Conservation (phyloP, 2,888 invertebrate species). For the Mesoligia furuncula region DNA sequence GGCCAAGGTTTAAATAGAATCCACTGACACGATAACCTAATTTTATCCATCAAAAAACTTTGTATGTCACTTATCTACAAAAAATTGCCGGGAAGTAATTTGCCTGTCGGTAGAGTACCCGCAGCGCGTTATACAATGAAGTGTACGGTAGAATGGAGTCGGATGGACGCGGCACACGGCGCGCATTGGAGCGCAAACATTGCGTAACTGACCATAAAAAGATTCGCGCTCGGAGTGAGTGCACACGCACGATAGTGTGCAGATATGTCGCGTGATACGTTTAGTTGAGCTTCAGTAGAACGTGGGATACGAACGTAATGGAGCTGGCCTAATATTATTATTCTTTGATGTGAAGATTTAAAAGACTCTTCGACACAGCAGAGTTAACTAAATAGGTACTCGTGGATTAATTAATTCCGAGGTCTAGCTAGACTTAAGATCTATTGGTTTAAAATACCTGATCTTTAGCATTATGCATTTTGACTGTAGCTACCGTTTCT, state of each 20-base stretch:
- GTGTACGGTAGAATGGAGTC: constrained; percentile 45
- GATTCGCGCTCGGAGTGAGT: constrained; percentile 61
- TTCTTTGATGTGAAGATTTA: not conserved
- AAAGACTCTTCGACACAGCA: not conserved
- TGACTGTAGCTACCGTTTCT: not conserved
- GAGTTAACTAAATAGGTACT: not conserved
- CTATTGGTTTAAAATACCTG: no score
- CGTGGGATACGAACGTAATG: constrained; percentile 9
- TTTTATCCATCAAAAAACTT: constrained; percentile 10
- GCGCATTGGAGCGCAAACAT: constrained; percentile 57
- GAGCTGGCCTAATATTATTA: not conserved
- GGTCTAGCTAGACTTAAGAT: not conserved
- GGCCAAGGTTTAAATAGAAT: not conserved
- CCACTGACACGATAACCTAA: not conserved
- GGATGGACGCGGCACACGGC: constrained; percentile 40
- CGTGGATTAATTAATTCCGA: not conserved
- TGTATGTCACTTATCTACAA: not conserved
- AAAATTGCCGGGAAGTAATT: constrained; percentile 8
- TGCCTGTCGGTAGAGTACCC: constrained; percentile 10
- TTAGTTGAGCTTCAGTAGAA: constrained; percentile 19
- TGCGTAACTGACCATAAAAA: constrained; percentile 68
- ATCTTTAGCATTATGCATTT: no score
- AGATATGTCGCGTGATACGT: constrained; percentile 53
- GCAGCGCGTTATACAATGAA: constrained; percentile 51
- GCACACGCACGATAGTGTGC: constrained; percentile 56